Evolutionary conservation across 1,140 invertebrate genomes (phyloP).

Genomic region (Hycleus phaleratus): DNA sequence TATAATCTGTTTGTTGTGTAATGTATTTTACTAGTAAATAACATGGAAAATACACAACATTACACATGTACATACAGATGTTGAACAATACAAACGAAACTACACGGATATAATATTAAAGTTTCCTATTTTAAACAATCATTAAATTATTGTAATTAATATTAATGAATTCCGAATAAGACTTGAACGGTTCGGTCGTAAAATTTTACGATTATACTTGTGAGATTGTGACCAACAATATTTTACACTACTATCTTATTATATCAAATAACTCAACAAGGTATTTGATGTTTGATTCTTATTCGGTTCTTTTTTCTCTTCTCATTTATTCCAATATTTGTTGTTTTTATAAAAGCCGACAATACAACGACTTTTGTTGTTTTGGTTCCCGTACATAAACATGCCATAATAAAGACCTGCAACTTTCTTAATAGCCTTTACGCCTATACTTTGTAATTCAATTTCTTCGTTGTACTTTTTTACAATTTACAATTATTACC

Average conservation of each 20-base stretch:
- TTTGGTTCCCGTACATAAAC: slow-evolving; percentile 1
- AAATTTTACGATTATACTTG: slow-evolving; percentile 15
- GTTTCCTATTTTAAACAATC: no score
- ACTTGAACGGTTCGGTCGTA: slow-evolving; percentile 2
- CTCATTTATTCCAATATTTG: no score
- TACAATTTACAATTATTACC: background rate
- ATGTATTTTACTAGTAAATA: slow-evolving; percentile 10
- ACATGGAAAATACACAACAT: slow-evolving; percentile 15
- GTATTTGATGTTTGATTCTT: background rate
- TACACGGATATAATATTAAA: no score
- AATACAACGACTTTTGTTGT: background rate
- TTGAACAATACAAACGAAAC: slow-evolving; percentile 1
- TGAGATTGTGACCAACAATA: slow-evolving; percentile 8
- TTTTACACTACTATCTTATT: slow-evolving; percentile 20
- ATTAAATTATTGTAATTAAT: slow-evolving; percentile 6
- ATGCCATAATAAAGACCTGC: slow-evolving; percentile 17
- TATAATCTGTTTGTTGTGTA: background rate
- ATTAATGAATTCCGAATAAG: slow-evolving; percentile 18
- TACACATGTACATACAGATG: slow-evolving; percentile 12
- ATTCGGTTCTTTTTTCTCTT: background rate
- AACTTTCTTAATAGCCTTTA: slow-evolving; percentile 13
- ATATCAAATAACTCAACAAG: background rate
- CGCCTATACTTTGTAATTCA: slow-evolving; percentile 5
- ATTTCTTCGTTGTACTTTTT: slow-evolving; percentile 4
- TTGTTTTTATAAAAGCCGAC: no score